These are phyloP conservation scores for Abscondita cerata DNA, from an alignment of 2,888 invertebrate genomes.

Conservation along the genomic window DNA sequence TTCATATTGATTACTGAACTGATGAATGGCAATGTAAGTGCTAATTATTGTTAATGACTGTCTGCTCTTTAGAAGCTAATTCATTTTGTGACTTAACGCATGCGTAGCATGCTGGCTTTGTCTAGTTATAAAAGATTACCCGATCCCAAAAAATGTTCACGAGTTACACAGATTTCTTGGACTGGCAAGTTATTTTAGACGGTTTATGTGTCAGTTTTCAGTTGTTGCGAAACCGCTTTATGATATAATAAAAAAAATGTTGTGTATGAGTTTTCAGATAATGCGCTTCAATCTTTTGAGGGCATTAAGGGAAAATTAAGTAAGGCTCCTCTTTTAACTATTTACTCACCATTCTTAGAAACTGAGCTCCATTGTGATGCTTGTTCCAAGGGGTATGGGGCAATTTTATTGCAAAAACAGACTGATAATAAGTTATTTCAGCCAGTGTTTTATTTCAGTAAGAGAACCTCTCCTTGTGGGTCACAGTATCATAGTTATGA, in stretches of 20 bases:
- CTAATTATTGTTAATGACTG: too few relatives aligned
- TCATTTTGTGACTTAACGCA: too few relatives aligned
- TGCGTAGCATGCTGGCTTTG: too few relatives aligned
- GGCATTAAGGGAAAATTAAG: conserved; percentile 39
- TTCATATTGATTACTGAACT: too few relatives aligned
- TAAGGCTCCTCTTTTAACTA: conserved; percentile 31
- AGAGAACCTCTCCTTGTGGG: conserved; percentile 26
- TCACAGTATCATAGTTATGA: conserved; percentile 33
- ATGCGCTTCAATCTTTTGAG: neutral
- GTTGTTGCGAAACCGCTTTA: conserved; percentile 11
- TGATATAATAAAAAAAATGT: conserved; percentile 1
- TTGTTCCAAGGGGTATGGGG: conserved; percentile 7
- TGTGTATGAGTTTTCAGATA: neutral
- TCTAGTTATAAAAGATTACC: conserved; percentile 5
- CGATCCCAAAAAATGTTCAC: neutral
- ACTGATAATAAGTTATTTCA: neutral
- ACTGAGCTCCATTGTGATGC: conserved; percentile 19
- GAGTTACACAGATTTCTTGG: conserved; percentile 6
- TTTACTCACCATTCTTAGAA: conserved; percentile 32
- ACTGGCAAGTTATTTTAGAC: conserved; percentile 6
- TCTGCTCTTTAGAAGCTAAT: too few relatives aligned
- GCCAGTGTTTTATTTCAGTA: conserved; percentile 16
- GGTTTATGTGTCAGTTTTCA: conserved; percentile 4
- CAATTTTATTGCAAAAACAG: too few relatives aligned
- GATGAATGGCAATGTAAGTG: too few relatives aligned